Percentiles rank a stretch among this genome's conserved stretches.
Conservation (phyloP, 2,888 invertebrate genomes). For the Odontocerum albicorne region DNA sequence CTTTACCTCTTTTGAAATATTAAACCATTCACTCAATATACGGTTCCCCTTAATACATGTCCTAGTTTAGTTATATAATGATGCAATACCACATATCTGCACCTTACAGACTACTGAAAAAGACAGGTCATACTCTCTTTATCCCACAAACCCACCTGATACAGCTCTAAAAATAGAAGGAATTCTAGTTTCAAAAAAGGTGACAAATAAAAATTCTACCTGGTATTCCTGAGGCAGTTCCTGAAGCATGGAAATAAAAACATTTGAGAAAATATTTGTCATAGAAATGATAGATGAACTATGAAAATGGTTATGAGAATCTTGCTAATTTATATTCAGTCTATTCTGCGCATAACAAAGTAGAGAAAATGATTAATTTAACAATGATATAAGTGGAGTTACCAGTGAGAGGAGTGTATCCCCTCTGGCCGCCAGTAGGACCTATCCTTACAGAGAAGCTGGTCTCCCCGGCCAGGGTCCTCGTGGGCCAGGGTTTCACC, state of each 20-base stretch:
- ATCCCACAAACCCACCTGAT: too few species aligned
- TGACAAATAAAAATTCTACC: background rate
- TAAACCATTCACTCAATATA: too few species aligned
- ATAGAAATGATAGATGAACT: background rate
- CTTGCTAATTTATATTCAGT: too few species aligned
- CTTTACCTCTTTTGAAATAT: too few species aligned
- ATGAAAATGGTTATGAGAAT: too few species aligned
- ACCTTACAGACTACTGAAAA: too few species aligned
- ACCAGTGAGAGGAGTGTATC: constrained; percentile 81
- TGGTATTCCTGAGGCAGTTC: background rate
- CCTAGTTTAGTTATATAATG: too few species aligned
- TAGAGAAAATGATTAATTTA: background rate
- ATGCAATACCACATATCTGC: too few species aligned
- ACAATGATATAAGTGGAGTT: constrained; percentile 23
- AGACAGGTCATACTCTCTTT: too few species aligned
- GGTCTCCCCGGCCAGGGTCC: constrained; percentile 62
- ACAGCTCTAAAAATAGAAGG: too few species aligned
- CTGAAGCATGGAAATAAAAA: background rate
- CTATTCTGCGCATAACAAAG: too few species aligned
- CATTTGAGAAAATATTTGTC: background rate
- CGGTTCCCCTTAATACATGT: too few species aligned
- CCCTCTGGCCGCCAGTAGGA: constrained; percentile 79
- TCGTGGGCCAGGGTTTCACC: constrained; percentile 69
- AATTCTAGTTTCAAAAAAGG: background rate
- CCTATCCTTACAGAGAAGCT: constrained; percentile 78